Evolutionary conservation across 2,888 invertebrate genomes (phyloP), one percentile per base, ranked within the genome.

Genomic region (Dasypogon diadema): DNA sequence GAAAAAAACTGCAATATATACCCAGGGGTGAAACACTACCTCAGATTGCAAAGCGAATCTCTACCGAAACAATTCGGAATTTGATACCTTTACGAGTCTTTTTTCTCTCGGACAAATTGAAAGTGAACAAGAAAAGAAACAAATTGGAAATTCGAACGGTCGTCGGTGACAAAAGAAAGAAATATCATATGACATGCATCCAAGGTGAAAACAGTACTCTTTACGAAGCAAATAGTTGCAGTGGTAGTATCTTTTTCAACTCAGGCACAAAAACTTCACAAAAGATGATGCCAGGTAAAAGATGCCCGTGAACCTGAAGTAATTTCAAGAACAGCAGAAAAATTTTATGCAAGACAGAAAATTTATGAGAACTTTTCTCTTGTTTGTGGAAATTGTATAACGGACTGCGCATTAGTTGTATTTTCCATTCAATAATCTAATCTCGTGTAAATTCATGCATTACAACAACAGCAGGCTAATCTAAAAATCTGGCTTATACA

Each of bases 91-190:
- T 54, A 18, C 2, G 21, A 22, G 21, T 54, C 1, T 18, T 6
- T 2, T n/a, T 21, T 12, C 6, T 18, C 18, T 8, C 18, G 4
- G 54, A 54, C 54, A 54, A 54, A 54, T 54, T 54, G 54, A 14
- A 54, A 54, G 21, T 22, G 18, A 54, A 54, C 12, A 54, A 54
- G 18, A 18, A 22, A 10, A 18, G 22, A n/a, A 21, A n/a, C 14
- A 51, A 51, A 51, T 16, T 51, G 51, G 51, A 51, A 51, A 51
- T 48, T 51, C n/a, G 51, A 51, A 51, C 12, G 12, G 18, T 18
- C 18, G 18, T 18, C 14, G 16, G 12, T 18, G 51, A 51, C 51
- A 51, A 21, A n/a, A 51, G 16, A 21, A 51, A 8, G 1, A 21
- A 51, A 51, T 56, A 24, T 56, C 24, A 26, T 24, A 56, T 56